These are phyloP conservation scores for Holothuria glaberrima DNA, from an alignment of 35 echinoderm and acorn worm species.

Conservation along the genomic window DNA sequence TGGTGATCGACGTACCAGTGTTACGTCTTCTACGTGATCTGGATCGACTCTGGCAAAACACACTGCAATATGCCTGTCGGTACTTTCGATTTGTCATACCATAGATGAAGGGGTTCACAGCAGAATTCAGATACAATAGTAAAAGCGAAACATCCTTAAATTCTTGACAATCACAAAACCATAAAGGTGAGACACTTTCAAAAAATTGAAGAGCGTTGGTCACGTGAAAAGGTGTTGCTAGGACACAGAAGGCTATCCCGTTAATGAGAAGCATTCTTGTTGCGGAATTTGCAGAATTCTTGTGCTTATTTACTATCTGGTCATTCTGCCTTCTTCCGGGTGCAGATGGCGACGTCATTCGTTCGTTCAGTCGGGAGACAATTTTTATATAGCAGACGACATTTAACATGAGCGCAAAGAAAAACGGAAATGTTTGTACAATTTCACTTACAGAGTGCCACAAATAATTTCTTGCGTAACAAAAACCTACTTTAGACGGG, in stretches of 20 bases:
- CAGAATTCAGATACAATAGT: constrained; percentile 62
- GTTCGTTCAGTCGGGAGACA: constrained; percentile 35
- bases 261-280: constrained; percentile 72
- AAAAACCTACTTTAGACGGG: constrained; percentile 53
- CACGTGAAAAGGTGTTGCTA: constrained; percentile 66
- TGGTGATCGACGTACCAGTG: no score
- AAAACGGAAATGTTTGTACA: constrained; percentile 70
- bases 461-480: constrained; percentile 13
- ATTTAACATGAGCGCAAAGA: constrained; percentile 63
- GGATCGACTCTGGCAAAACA: not conserved
- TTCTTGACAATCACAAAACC: not conserved
- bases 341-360: not conserved
- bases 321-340: not conserved
- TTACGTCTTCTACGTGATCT: no score
- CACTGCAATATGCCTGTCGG: constrained; percentile 23
- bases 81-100: constrained; percentile 56
- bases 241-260: constrained; percentile 66
- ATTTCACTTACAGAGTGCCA: constrained; percentile 12
- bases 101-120: constrained; percentile 64
- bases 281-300: constrained; percentile 31
- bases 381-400: constrained; percentile 56
- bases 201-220: constrained; percentile 39
- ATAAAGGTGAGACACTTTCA: not conserved
- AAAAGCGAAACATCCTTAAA: constrained; percentile 24
- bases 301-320: not conserved